Evolutionary conservation across 2,797 vertebrate species (phyloP), one percentile per base, ranked within the genome.

Genomic region (Spea hammondii): DNA sequence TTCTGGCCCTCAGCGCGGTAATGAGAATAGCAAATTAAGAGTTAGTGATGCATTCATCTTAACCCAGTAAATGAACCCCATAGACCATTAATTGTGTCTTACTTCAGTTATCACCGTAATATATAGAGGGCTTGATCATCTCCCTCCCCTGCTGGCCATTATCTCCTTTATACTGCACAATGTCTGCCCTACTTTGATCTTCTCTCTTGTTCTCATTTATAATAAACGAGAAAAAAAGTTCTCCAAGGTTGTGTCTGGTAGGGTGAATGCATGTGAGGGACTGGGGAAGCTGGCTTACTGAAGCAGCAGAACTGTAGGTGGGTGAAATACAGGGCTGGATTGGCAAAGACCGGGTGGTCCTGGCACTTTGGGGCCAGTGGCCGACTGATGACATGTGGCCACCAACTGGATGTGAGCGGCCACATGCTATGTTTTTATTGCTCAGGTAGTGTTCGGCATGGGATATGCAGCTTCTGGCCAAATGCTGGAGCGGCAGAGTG

Each of bases 121-220:
- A 17, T 54, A 9, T 53, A 70, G n/a, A 53, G 50, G 11, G 49
- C n/a, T 9, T 70, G 5, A 17, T 45, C n/a, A 12, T 46, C 8
- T 11, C 68, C 17, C 68, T 53, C 13, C 10, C 68, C 12, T 32
- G 13, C 66, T 8, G 0, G 7, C 50, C 13, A 14, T 68, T 48
- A 14, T 68, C 66, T 68, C 64, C 8, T 65, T 47, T 65, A 65
- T 65, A 65, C 64, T 45, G 64, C 14, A 65, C 45, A 62, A 62
- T 62, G 59, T 62, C 59, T 62, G 59, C 9, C 59, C 59, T 62
- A 62, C 59, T 62, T 62, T 62, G 14, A 62, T 62, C 59, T 62
- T 62, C 14, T 62, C 59, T 62, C 59, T 32, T 17, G 59, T 32
- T 62, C 10, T 10, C 59, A 62, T 62, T 14, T 62, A 17, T 62